A percentile compares a stretch with the other conserved stretches of the same genome.
Conservation (phyloP, 92 coral and sea anemone species). For the Bergia puertoricense region DNA sequence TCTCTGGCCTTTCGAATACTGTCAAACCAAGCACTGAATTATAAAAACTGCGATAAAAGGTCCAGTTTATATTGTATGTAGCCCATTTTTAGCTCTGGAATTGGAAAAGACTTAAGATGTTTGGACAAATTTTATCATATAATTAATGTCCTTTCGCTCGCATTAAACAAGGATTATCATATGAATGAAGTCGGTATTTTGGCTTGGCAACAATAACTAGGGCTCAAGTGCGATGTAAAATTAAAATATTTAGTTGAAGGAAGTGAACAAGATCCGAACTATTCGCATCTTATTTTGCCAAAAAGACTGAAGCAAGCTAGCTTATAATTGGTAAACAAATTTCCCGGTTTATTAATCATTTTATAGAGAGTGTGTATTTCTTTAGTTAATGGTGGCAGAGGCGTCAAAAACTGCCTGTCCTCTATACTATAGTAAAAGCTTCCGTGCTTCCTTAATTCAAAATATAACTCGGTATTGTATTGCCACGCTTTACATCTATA, state of each 20-base stretch:
- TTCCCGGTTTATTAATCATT: constrained; percentile 33
- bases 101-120: constrained; percentile 70
- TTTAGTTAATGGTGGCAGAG: constrained; percentile 51
- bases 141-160: constrained; percentile 77
- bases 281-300: neutral
- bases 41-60: constrained; percentile 22
- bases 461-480: constrained; percentile 58
- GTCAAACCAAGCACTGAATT: constrained; percentile 23
- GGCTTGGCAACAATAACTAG: constrained; percentile 55
- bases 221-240: constrained; percentile 39
- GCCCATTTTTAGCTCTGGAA: constrained; percentile 59
- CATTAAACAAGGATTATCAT: constrained; percentile 76
- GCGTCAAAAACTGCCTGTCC: constrained; percentile 51
- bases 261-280: constrained; percentile 14
- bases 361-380: constrained; percentile 36
- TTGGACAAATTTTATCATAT: constrained; percentile 70
- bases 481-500: constrained; percentile 60
- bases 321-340: constrained; percentile 20
- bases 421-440: constrained; percentile 50
- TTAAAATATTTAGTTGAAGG: constrained; percentile 13
- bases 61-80: constrained; percentile 47
- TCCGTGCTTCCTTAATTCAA: constrained; percentile 65
- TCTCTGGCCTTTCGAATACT: constrained; percentile 16
- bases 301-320: neutral
- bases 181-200: constrained; percentile 60